phyloP scores from a whole-genome alignment of 2,113 vertebrate genomes.

The Rhizomys pruinosus region DNA sequence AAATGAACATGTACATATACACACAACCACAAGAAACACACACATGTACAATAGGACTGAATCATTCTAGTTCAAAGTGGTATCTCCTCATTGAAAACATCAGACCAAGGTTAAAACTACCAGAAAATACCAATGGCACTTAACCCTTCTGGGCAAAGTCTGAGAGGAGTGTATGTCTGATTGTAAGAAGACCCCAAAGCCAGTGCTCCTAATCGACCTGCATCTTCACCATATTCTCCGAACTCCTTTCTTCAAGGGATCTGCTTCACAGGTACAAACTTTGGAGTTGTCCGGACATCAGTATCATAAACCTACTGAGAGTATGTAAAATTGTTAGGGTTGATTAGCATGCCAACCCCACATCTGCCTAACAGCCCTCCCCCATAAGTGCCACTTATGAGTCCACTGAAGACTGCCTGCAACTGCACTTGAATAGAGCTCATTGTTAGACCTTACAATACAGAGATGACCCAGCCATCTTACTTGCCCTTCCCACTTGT shows the following conservation, averaged over 20 bases:
- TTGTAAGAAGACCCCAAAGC: neutral
- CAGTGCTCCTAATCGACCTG: neutral
- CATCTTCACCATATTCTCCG: neutral
- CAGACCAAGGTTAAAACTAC: constrained; percentile 4
- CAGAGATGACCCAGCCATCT: constrained; percentile 6
- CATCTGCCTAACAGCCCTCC: neutral
- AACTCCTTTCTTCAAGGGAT: neutral
- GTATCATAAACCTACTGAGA: neutral
- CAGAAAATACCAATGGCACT: neutral
- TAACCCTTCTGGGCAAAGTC: neutral
- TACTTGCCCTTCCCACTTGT: constrained; percentile 23
- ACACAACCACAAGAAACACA: neutral
- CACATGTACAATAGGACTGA: neutral
- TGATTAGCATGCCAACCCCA: neutral
- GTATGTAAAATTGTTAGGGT: neutral
- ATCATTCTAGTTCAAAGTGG: neutral
- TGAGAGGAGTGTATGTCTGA: neutral
- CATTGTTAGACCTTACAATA: constrained; percentile 34
- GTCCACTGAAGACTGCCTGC: neutral
- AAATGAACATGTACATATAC: too few relatives aligned
- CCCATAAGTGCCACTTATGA: neutral
- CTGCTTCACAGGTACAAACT: neutral
- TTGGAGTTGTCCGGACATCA: neutral
- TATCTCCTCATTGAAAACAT: neutral
- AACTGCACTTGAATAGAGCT: constrained; percentile 2